Evolutionary conservation across 2,888 invertebrate genomes (phyloP).

Genomic region (Eutolmus rufibarbis): DNA sequence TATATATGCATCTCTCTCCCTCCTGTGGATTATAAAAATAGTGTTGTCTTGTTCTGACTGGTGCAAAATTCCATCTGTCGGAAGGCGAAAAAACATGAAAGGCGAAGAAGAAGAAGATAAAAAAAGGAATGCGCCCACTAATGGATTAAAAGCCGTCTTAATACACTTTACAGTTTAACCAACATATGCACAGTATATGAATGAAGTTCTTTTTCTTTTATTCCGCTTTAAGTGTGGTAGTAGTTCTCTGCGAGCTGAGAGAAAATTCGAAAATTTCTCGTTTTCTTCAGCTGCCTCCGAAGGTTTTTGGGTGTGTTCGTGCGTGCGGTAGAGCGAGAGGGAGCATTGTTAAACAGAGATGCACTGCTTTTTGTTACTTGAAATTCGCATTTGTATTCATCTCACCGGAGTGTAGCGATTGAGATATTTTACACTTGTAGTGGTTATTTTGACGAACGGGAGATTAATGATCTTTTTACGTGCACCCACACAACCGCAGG

Average conservation of each 20-base stretch:
- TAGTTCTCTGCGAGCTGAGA: background rate
- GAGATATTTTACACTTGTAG: background rate
- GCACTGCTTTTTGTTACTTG: background rate
- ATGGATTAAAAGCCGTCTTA: conserved; percentile 23
- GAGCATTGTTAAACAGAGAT: background rate
- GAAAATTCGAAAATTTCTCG: background rate
- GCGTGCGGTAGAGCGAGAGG: background rate
- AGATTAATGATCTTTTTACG: conserved; percentile 31
- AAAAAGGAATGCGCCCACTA: conserved; percentile 15
- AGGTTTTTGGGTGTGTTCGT: background rate
- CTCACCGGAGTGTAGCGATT: background rate
- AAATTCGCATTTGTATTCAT: background rate
- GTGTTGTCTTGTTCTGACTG: background rate
- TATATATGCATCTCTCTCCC: background rate
- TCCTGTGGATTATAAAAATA: background rate
- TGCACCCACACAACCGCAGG: background rate
- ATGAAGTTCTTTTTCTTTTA: background rate
- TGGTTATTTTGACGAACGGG: background rate
- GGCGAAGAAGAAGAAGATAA: background rate
- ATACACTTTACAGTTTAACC: conserved; percentile 4
- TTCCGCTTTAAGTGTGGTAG: background rate
- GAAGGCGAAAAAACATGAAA: conserved; percentile 27
- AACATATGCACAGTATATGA: background rate
- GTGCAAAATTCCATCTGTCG: background rate
- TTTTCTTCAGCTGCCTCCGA: background rate